A percentile compares a stretch with the other conserved stretches of the same genome.
Conservation (phyloP, 2,797 vertebrate species). For the Sebastes oblongus region DNA sequence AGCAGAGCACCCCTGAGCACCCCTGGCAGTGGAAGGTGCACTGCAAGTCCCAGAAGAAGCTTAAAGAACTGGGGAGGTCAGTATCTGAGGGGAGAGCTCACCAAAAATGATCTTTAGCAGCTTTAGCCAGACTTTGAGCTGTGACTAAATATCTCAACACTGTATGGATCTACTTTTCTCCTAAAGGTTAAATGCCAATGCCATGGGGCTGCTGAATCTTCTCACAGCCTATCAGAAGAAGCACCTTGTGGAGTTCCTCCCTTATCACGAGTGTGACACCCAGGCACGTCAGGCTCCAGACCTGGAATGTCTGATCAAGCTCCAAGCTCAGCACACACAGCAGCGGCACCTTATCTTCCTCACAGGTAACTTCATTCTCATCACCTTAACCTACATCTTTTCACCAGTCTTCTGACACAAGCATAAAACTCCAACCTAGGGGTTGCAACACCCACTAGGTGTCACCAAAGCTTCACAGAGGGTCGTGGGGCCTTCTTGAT, state of each 20-base stretch:
- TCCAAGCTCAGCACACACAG: constrained; percentile 94
- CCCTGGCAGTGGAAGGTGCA: constrained; percentile 99
- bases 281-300: constrained; percentile 93
- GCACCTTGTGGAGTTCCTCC: constrained; percentile 96
- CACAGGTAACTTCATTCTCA: constrained; percentile 85
- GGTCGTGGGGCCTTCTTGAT: no score
- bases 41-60: constrained; percentile 98
- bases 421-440: not conserved
- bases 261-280: constrained; percentile 95
- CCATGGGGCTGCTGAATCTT: constrained; percentile 89
- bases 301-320: constrained; percentile 93
- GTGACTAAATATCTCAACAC: not conserved
- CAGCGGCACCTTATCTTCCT: constrained; percentile 94
- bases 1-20: constrained; percentile 89
- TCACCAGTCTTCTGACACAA: not conserved
- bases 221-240: constrained; percentile 93
- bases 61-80: constrained; percentile 95
- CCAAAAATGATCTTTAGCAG: not conserved
- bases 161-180: not conserved
- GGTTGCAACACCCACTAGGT: no score
- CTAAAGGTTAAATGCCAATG: constrained; percentile 89
- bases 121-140: not conserved
- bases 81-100: constrained; percentile 26
- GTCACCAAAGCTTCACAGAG: no score
- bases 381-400: not conserved